Evolutionary conservation across 1,140 invertebrate species (phyloP).

Genomic region (Pseudomyrmex pallidus): DNA sequence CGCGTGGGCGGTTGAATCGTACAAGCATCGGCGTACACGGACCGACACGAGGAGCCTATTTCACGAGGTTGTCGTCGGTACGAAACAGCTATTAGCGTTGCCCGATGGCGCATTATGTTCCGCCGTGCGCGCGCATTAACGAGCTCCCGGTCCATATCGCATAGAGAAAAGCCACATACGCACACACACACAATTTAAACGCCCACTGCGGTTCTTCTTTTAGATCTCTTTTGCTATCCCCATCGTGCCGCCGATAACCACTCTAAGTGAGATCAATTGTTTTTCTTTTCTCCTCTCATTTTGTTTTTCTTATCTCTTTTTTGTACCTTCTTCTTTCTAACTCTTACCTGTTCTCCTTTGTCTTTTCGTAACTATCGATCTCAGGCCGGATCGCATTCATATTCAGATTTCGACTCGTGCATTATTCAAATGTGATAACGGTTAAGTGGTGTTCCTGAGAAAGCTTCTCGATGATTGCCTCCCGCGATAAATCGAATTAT

Average conservation of each 20-base stretch:
- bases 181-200: constrained; percentile 54
- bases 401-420: constrained; percentile 68
- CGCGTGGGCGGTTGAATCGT: constrained; percentile 64
- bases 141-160: constrained; percentile 70
- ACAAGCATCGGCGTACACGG: constrained; percentile 41
- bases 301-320: constrained; percentile 41
- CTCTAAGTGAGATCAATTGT: background rate
- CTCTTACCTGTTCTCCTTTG: constrained; percentile 23
- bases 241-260: background rate
- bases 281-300: constrained; percentile 12
- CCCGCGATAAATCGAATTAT: background rate
- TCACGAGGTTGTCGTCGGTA: constrained; percentile 75
- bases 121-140: constrained; percentile 72
- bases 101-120: constrained; percentile 76
- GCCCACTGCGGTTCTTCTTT: constrained; percentile 58
- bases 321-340: constrained; percentile 39
- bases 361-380: constrained; percentile 36
- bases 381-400: constrained; percentile 52
- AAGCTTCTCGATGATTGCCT: constrained; percentile 15
- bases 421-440: constrained; percentile 60
- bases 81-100: constrained; percentile 76
- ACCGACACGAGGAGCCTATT: constrained; percentile 67
- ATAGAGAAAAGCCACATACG: constrained; percentile 39
- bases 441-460: constrained; percentile 29
- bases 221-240: background rate